Evolutionary conservation across 2,113 vertebrate genomes (phyloP).

Genomic region (Myrmecobius fasciatus): DNA sequence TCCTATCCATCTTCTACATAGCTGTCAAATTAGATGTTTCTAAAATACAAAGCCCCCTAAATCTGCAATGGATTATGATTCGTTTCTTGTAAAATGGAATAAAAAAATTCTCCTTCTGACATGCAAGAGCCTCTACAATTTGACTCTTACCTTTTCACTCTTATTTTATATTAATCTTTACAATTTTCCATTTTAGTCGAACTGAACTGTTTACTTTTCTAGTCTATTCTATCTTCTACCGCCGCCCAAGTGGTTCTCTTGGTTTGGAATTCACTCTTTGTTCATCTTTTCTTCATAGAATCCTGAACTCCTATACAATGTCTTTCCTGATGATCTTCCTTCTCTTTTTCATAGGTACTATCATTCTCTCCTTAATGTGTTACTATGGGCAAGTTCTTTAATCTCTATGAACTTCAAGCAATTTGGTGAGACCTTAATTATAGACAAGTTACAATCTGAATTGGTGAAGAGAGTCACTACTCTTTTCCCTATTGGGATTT

Average conservation of each 20-base stretch:
- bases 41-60: background rate
- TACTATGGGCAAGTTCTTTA: background rate
- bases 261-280: background rate
- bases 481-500: too few species aligned
- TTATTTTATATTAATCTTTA: background rate
- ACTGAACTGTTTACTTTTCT: background rate
- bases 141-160: background rate
- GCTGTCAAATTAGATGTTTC: background rate
- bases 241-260: background rate
- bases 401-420: background rate
- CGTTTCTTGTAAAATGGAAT: background rate
- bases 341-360: background rate
- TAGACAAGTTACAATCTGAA: background rate
- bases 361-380: background rate
- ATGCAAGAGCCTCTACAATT: background rate
- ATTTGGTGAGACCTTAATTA: background rate
- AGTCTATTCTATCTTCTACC: background rate
- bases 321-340: background rate
- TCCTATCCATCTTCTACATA: background rate
- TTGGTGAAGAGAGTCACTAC: background rate
- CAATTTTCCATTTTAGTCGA: background rate
- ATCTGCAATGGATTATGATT: background rate
- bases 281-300: background rate
- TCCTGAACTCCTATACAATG: background rate
- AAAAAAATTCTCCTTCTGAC: background rate